Evolutionary conservation across 2,888 invertebrate genomes (phyloP), one percentile per base, ranked within the genome.

Genomic region (Anthophora plumipes): DNA sequence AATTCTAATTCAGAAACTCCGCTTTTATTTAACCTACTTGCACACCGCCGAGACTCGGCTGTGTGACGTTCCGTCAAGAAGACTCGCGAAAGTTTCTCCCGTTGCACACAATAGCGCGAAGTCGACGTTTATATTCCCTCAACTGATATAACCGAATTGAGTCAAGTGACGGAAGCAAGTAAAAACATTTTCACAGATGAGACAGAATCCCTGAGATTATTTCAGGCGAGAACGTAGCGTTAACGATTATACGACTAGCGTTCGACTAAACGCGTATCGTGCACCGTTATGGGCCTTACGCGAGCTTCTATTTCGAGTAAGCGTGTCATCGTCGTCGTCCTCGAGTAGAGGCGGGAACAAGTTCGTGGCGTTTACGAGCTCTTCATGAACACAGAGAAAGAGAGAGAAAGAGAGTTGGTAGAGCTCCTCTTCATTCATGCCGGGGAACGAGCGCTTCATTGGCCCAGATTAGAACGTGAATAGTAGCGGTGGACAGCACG

Each of bases 381-480:
- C 75, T 80, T 70, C 57, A 60, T 57, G 22, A 11, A 52, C 61
- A 37, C 7, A 52, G 55, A 48, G 46, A 7, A 14, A 12, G 46
- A 64, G 63, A n/a, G 14, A 9, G 25, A 50, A 14, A 46, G 39
- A 63, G 59, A 46, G 66, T 66, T 41, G 73, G 63, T 22, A 55
- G 54, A n/a, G n/a, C n/a, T 77, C 75, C 87, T 80, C 77, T 77
- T 83, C 88, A 89, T 90, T 90, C 89, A 89, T 84, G 76, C 77
- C 63, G 74, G 79, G 77, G 88, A 46, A 85, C 88, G 89, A 88
- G 85, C 86, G 85, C 89, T 87, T 89, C 88, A 90, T 90, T 90
- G 88, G 86, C 81, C 82, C 85, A 88, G 88, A 90, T 90, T 91
- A 86, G 88, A 87, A 78, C 83, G 73, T 90, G 89, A 90, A 90